Base-by-base conservation (phyloP, 2,797 vertebrate species). In the Enteromius fasciolatus region DNA sequence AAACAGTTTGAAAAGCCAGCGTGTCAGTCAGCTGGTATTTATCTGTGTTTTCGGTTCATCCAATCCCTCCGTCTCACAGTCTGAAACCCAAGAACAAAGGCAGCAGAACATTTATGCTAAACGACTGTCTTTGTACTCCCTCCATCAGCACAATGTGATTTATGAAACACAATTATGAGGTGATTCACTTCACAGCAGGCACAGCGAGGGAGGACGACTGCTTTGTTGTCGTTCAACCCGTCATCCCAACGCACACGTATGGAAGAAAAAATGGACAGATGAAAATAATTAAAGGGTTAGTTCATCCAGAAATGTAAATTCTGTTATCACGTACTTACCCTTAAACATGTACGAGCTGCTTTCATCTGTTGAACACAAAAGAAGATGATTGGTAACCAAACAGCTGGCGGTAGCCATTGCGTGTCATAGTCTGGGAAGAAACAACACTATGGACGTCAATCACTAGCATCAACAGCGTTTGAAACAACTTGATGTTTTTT, bases 101-200 rank as follows among this genome's bases (percentile, higher is more conserved):
- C 57, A 20, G 50, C 48, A 31, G 61, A 82, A 28, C 63, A n/a
- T 46, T 59, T 33, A 52, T 36, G 18, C 25, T 69, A 59, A 76
- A 76, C 17, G 63, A 82, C 23, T 57, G 20, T 67, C 64, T 77
- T 75, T 75, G 74, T 64, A 63, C 44, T 50, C 46, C 44, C 44
- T 82, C 73, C 73, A 25, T 82, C 73, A 36, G 67, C 74, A 8
- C 20, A 14, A 61, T 78, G 50, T 83, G 66, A 83, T 83, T 83
- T 83, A 83, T 63, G 66, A 70, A 77, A 74, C 36, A 33, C 54
- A 50, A 70, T 70, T 78, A 69, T 25, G 31, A 59, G 82, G 78
- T 78, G 82, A 78, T 64, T 78, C 81, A 78, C 66, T 70, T 76
- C 81, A 64, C 76, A 64, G 76, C 59, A 20, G 33, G 31, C 79